Evolutionary conservation across 2,888 invertebrate genomes (phyloP).

Genomic region (Campaea margaritaria): DNA sequence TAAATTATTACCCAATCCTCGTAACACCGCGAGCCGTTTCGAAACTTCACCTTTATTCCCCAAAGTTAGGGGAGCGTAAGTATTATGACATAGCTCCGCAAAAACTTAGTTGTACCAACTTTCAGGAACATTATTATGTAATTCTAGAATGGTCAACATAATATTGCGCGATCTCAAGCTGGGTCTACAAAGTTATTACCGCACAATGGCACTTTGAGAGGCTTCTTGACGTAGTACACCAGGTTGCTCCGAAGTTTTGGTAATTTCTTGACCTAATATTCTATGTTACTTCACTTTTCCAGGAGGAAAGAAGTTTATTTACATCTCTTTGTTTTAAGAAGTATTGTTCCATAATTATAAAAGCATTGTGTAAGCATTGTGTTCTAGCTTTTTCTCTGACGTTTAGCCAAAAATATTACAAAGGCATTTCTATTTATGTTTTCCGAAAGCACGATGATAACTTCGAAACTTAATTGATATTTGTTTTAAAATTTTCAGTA

Average conservation of each 20-base stretch:
- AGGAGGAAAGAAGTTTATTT: neutral
- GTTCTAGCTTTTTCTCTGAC: neutral
- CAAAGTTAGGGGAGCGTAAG: constrained; percentile 47
- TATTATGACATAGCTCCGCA: constrained; percentile 52
- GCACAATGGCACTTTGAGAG: constrained; percentile 8
- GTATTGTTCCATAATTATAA: neutral
- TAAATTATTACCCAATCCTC: constrained; percentile 73
- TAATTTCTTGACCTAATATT: too few species aligned
- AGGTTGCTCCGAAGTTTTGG: neutral
- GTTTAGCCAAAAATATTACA: neutral
- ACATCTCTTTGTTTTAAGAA: neutral
- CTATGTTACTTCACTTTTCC: neutral
- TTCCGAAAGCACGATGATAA: constrained; percentile 11
- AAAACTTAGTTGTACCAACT: constrained; percentile 54
- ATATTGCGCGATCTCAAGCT: constrained; percentile 5
- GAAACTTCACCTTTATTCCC: constrained; percentile 50
- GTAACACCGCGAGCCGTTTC: constrained; percentile 59
- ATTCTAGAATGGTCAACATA: constrained; percentile 6
- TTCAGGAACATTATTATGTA: constrained; percentile 4
- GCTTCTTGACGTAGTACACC: neutral
- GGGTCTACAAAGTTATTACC: constrained; percentile 13
- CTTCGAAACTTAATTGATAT: constrained; percentile 23
- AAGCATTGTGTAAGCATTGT: too few species aligned
- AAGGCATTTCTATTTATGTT: neutral
- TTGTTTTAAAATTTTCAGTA: constrained; percentile 42